phyloP scores from a whole-genome alignment of 2,113 vertebrate genomes.

The Corythaeola cristata region DNA sequence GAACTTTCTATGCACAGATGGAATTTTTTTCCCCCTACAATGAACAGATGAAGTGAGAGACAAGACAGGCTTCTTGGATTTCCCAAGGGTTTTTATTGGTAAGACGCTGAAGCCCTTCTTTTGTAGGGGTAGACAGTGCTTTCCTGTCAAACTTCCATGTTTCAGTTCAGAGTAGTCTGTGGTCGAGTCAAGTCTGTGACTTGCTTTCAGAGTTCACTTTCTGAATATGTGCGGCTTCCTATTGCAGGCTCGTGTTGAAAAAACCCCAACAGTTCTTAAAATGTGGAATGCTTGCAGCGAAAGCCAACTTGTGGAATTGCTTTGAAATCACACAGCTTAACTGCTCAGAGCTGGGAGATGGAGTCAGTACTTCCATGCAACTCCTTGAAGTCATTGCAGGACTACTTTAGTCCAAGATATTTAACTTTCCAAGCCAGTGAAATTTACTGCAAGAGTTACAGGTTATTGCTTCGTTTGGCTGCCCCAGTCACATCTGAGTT shows the following conservation, averaged over 20 bases:
- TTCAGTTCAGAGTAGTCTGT: constrained; percentile 10
- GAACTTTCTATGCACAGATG: constrained; percentile 46
- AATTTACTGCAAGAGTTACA: constrained; percentile 28
- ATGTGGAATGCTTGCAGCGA: constrained; percentile 31
- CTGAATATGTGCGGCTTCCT: constrained; percentile 14
- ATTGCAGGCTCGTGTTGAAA: background rate
- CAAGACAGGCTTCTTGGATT: constrained; percentile 44
- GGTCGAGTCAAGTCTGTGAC: background rate
- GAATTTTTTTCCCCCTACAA: background rate
- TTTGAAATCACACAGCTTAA: constrained; percentile 36
- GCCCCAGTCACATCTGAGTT: background rate
- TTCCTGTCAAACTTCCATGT: background rate
- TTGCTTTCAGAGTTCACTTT: constrained; percentile 19
- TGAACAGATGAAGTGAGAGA: constrained; percentile 57
- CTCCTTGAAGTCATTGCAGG: background rate
- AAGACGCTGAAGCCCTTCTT: constrained; percentile 2
- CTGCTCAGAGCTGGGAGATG: background rate
- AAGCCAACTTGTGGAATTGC: constrained; percentile 18
- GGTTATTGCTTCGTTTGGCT: constrained; percentile 45
- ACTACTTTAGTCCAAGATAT: background rate
- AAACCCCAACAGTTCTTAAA: background rate
- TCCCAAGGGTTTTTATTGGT: background rate
- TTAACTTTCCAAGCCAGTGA: constrained; percentile 25
- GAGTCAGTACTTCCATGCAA: background rate
- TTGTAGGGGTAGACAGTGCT: background rate